Evolutionary conservation across 2,888 invertebrate species (phyloP).

Genomic region (Chrysolina americana): DNA sequence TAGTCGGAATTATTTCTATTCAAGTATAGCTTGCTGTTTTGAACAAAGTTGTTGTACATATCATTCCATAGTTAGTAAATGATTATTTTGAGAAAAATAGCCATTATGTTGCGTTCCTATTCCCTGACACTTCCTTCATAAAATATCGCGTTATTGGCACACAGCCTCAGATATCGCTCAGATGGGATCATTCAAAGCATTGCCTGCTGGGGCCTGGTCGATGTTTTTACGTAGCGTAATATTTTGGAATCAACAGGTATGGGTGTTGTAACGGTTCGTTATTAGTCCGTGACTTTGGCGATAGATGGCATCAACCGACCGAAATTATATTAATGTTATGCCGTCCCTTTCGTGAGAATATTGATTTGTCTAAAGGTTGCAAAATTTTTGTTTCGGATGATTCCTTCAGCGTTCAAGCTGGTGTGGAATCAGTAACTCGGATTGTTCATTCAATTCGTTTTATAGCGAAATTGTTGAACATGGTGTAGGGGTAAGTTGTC

Average conservation of each 20-base stretch:
- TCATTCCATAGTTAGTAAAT: too few species aligned
- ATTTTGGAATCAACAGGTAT: conserved; percentile 63
- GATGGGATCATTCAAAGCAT: conserved; percentile 32
- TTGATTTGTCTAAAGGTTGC: not conserved
- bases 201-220: conserved; percentile 3
- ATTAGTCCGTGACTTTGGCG: conserved; percentile 63
- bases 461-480: too few species aligned
- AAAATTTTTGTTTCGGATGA: too few species aligned
- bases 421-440: not conserved
- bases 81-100: too few species aligned
- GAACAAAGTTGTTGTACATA: too few species aligned
- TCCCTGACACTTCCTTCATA: not conserved
- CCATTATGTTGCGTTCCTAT: too few species aligned
- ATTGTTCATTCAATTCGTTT: too few species aligned
- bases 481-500: too few species aligned
- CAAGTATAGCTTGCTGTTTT: too few species aligned
- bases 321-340: not conserved
- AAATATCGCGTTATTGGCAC: conserved; percentile 37
- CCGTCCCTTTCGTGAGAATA: not conserved
- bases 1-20: too few species aligned
- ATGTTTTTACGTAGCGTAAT: conserved; percentile 51
- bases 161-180: conserved; percentile 35
- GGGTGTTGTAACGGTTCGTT: conserved; percentile 57
- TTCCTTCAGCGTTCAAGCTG: too few species aligned
- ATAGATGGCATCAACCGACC: conserved; percentile 66